These are phyloP conservation scores for Gadopsis marmoratus DNA, from an alignment of 2,797 vertebrate species.

Conservation along the genomic window DNA sequence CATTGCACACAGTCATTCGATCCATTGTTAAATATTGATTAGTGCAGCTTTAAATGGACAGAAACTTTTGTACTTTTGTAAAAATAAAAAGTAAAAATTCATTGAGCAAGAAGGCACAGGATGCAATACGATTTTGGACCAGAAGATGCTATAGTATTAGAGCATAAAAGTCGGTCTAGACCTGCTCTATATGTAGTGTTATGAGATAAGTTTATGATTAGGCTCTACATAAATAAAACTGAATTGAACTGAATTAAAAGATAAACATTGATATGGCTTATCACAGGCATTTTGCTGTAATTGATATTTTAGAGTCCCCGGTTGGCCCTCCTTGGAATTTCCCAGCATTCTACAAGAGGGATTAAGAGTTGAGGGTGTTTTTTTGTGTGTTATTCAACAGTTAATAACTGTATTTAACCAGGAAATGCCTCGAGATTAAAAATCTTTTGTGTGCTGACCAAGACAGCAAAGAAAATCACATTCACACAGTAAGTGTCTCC, in stretches of 20 bases:
- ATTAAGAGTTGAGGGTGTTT: slow-evolving; percentile 23
- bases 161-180: too few species aligned
- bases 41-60: background rate
- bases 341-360: background rate
- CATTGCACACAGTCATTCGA: background rate
- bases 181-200: too few species aligned
- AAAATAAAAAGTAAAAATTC: too few species aligned
- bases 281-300: slow-evolving; percentile 5
- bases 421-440: slow-evolving; percentile 14
- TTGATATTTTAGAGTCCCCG: slow-evolving; percentile 29
- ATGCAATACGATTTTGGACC: background rate
- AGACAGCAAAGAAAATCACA: slow-evolving; percentile 29
- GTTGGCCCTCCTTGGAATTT: slow-evolving; percentile 17
- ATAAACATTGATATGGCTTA: background rate
- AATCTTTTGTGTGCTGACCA: slow-evolving; percentile 23
- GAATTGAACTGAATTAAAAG: too few species aligned
- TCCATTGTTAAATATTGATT: background rate
- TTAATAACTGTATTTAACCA: slow-evolving; percentile 40
- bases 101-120: background rate
- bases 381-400: slow-evolving; percentile 27
- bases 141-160: background rate
- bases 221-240: too few species aligned
- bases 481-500: slow-evolving; percentile 25
- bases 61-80: background rate
- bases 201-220: too few species aligned